Evolutionary conservation across 1,140 invertebrate species (phyloP).

Genomic region (Anastatus disparis): DNA sequence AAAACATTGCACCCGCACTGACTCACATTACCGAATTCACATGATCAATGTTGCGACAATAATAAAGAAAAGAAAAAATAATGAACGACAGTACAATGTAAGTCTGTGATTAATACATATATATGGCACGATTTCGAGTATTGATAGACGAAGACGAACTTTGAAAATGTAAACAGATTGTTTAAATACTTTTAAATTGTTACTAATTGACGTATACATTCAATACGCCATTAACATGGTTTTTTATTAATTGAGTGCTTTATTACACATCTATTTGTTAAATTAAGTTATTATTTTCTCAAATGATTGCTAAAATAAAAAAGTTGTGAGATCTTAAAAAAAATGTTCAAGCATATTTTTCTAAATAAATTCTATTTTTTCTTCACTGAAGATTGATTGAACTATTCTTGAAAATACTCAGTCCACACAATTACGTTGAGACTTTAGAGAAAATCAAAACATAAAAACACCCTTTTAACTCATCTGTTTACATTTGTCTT

Average conservation of each 20-base stretch:
- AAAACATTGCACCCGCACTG: conserved; percentile 29
- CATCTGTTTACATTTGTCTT: neutral
- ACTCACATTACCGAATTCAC: neutral
- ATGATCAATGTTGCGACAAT: neutral
- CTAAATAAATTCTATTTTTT: conserved; percentile 1
- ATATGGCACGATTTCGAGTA: conserved; percentile 43
- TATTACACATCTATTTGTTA: neutral
- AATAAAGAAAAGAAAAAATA: neutral
- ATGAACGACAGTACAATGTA: conserved; percentile 6
- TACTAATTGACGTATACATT: neutral
- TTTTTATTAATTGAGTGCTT: neutral
- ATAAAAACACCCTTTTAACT: conserved; percentile 5
- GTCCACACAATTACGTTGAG: too few relatives aligned
- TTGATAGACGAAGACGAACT: conserved; percentile 15
- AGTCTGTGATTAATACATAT: conserved; percentile 14
- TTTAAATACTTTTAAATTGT: neutral
- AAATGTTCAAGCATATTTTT: conserved; percentile 11
- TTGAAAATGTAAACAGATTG: conserved; percentile 9
- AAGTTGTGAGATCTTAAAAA: conserved; percentile 7
- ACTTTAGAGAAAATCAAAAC: too few relatives aligned
- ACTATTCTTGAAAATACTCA: conserved; percentile 20
- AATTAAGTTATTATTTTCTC: neutral
- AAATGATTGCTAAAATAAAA: neutral
- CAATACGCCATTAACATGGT: neutral
- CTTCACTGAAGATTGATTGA: neutral